Evolutionary conservation across 2,888 invertebrate species (phyloP), one percentile per base, ranked within the genome.

Genomic region (Diplolepis rosae): DNA sequence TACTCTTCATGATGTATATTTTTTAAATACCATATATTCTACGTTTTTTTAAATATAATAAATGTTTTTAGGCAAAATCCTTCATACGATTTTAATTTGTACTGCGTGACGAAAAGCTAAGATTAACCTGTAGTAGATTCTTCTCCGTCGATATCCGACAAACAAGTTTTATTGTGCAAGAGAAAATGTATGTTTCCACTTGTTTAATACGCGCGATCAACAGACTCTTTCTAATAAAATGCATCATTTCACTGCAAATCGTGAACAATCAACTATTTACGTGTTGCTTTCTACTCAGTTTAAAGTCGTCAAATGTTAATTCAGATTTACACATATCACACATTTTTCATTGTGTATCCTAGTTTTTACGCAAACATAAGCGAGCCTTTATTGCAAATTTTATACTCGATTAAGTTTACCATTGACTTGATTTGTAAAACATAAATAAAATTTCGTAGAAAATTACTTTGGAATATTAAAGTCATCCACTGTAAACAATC

Each of bases 11-110:
- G 39, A 61, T 61, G 61, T 61, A 61, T 61, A 39, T 61, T 61
- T 61, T 61, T 61, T 61, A 61, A 61, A 61, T 61, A 61, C 24
- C 24, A 39, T 61, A 66, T 66, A 66, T 66, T 66, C 45, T 66
- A 50, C 66, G n/a, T 30, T 66, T 66, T 66, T 45, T 50, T 45
- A 45, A 50, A 50, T 66, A 66, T 45, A 66, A 66, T 45, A 50
- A 66, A 50, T 50, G 66, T 66, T 66, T 50, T 50, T 66, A 66
- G 50, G 45, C 66, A 50, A 66, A 48, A 66, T 50, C 48, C 32
- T 66, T 66, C 48, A 28, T 66, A 48, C 66, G 50, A 66, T 66
- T 65, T 50, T 66, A 66, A 66, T 61, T 61, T 61, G 61, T 61
- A 61, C 61, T 61, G 39, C 61, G 61, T 39, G 61, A 61, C 24